A percentile compares a stretch with the other conserved stretches of the same genome.
Conservation (phyloP, 2,113 vertebrate species). For the Anseranas semipalmata region DNA sequence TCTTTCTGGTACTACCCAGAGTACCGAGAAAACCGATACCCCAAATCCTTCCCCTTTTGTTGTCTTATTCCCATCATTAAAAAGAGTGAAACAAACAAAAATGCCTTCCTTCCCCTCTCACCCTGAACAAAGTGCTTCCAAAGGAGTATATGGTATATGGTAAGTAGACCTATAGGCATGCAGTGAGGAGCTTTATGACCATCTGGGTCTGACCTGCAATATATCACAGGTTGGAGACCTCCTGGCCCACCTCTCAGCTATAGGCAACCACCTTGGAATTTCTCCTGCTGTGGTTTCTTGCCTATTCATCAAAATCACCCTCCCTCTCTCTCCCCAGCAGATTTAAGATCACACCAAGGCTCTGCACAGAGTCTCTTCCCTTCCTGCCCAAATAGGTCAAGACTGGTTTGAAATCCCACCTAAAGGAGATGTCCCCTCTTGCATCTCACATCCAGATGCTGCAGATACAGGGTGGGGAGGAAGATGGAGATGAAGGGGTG, state of each 20-base stretch:
- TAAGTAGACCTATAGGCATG: not conserved
- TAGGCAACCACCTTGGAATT: not conserved
- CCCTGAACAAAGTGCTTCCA: not conserved
- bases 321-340: not conserved
- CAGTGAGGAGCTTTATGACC: not conserved
- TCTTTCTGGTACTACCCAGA: not conserved
- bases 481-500: not conserved
- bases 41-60: not conserved
- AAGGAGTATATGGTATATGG: not conserved
- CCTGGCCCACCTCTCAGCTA: not conserved
- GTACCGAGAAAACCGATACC: not conserved
- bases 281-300: not conserved
- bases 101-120: not conserved
- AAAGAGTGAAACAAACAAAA: not conserved
- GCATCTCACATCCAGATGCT: not conserved
- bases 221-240: not conserved
- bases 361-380: not conserved
- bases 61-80: not conserved
- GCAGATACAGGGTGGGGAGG: not conserved
- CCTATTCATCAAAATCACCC: not conserved
- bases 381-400: not conserved
- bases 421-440: rapidly evolving
- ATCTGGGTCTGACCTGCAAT: not conserved
- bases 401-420: not conserved
- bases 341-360: not conserved